A percentile compares a stretch with the other conserved stretches of the same genome.
phyloP scores from a whole-genome alignment of 2,113 vertebrate genomes.

The Hepsetus odoe region DNA sequence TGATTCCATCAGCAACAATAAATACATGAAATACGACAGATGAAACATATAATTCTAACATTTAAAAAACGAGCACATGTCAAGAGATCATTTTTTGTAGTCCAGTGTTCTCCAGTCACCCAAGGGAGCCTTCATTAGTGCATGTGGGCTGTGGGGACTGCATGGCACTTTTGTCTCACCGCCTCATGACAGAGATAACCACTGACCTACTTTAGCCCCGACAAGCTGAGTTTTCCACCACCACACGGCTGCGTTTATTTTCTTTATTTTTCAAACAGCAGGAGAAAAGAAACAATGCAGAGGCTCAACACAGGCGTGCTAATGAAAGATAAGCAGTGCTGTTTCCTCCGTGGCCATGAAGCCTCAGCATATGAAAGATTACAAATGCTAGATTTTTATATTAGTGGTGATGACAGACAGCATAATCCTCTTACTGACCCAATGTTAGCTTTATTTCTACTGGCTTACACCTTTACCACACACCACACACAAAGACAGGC shows the following conservation, averaged over 20 bases:
- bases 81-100: neutral
- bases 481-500: conserved; percentile 1
- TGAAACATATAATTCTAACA: too few relatives aligned
- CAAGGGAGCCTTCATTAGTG: neutral
- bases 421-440: neutral
- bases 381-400: neutral
- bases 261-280: neutral
- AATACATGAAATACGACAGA: too few relatives aligned
- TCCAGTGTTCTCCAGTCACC: conserved; percentile 21
- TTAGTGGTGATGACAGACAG: conserved; percentile 3
- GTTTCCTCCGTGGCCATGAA: neutral
- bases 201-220: conserved; percentile 72
- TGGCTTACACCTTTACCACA: neutral
- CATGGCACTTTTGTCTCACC: conserved; percentile 56
- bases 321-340: conserved; percentile 12
- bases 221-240: conserved; percentile 30
- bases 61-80: too few relatives aligned
- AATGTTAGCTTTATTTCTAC: neutral
- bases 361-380: neutral
- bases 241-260: neutral
- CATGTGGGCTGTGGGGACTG: neutral
- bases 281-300: conserved; percentile 23
- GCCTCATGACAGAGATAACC: conserved; percentile 61
- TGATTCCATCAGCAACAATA: too few relatives aligned
- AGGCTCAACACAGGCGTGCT: neutral